phyloP scores from a whole-genome alignment of 2,113 vertebrate species.

The Struthidea cinerea region DNA sequence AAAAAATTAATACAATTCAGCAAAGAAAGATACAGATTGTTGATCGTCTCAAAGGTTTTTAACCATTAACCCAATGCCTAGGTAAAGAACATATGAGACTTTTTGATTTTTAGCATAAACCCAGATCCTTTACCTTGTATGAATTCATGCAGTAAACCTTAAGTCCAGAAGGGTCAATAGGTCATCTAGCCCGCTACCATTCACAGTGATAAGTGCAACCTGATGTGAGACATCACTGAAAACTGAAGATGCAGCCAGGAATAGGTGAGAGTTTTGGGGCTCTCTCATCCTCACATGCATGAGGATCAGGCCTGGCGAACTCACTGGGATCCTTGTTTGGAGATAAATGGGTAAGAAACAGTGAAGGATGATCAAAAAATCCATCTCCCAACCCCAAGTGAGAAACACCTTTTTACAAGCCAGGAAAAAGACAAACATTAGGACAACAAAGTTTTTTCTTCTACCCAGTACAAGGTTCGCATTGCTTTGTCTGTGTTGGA shows the following conservation, averaged over 20 bases:
- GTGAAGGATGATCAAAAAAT: background rate
- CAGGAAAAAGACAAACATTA: background rate
- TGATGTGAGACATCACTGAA: background rate
- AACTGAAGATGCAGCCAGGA: background rate
- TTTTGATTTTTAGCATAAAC: background rate
- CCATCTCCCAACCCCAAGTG: background rate
- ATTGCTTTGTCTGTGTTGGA: background rate
- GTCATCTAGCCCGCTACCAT: background rate
- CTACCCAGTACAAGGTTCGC: background rate
- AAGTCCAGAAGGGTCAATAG: background rate
- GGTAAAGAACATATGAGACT: background rate
- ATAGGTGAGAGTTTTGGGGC: background rate
- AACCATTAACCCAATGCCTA: background rate
- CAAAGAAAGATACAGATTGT: background rate
- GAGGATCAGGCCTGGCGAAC: background rate
- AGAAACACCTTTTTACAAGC: background rate
- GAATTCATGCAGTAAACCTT: background rate
- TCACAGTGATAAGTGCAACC: background rate
- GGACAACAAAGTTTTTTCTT: background rate
- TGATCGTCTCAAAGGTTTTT: background rate
- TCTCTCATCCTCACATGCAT: background rate
- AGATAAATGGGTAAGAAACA: background rate
- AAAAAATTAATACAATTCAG: background rate
- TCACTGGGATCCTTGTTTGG: background rate
- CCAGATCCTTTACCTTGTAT: background rate